phyloP scores from a whole-genome alignment of 1,140 invertebrate species.

The Plodia interpunctella region DNA sequence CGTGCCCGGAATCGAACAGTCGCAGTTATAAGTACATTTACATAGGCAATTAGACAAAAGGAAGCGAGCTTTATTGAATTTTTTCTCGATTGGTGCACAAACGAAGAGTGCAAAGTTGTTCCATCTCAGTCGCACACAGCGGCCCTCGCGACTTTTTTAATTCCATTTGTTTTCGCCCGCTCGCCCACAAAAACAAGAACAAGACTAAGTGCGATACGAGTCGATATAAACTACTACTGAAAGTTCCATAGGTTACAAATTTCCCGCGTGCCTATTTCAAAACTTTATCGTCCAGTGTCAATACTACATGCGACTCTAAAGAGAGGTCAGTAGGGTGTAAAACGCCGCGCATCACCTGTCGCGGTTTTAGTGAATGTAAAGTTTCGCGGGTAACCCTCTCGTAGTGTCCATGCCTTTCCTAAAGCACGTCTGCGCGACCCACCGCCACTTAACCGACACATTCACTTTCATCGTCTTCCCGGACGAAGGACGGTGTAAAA shows the following conservation, averaged over 20 bases:
- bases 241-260: conserved; percentile 26
- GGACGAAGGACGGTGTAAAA: conserved; percentile 52
- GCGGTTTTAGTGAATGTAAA: conserved; percentile 48
- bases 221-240: conserved; percentile 22
- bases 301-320: conserved; percentile 27
- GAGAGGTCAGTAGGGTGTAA: conserved; percentile 27
- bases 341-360: conserved; percentile 36
- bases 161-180: conserved; percentile 43
- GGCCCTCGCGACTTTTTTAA: conserved; percentile 48
- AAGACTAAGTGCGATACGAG: conserved; percentile 16
- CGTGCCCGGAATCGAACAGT: conserved; percentile 36
- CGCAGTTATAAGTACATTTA: conserved; percentile 56
- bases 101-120: conserved; percentile 61
- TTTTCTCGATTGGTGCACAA: conserved; percentile 72
- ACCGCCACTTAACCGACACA: conserved; percentile 37
- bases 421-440: conserved; percentile 21
- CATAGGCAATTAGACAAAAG: conserved; percentile 72
- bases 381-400: conserved; percentile 58
- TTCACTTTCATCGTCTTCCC: conserved; percentile 53
- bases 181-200: conserved; percentile 15
- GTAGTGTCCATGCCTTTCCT: conserved; percentile 14
- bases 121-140: conserved; percentile 48
- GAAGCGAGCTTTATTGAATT: conserved; percentile 73
- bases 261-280: conserved; percentile 42
- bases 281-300: conserved; percentile 40